Evolutionary conservation across 1,140 invertebrate genomes (phyloP).

Genomic region (Aphelinus atriplicis): DNA sequence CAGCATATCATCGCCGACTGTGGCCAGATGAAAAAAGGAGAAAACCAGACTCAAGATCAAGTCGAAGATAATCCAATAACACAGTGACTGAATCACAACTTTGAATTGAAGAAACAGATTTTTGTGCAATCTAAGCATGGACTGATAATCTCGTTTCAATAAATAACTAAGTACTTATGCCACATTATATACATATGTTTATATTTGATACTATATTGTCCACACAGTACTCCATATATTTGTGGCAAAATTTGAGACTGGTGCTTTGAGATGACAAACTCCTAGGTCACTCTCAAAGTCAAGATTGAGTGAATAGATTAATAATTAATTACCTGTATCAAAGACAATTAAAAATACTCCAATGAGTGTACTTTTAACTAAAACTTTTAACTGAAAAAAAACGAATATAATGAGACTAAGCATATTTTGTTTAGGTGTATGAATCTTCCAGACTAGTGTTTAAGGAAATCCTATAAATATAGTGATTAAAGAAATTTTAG

Average conservation of each 20-base stretch:
- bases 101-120: constrained; percentile 24
- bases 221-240: constrained; percentile 28
- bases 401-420: constrained; percentile 15
- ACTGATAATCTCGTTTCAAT: constrained; percentile 36
- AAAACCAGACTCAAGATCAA: constrained; percentile 37
- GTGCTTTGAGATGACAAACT: constrained; percentile 15
- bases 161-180: constrained; percentile 36
- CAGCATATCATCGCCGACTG: constrained; percentile 57
- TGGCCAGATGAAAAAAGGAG: constrained; percentile 59
- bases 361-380: constrained; percentile 1
- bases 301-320: constrained; percentile 13
- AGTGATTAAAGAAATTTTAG: too few relatives aligned
- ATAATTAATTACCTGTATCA: too few relatives aligned
- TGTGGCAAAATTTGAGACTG: constrained; percentile 30
- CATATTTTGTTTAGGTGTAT: constrained; percentile 16
- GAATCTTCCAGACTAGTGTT: constrained; percentile 29
- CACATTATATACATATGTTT: constrained; percentile 17
- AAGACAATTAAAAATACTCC: too few relatives aligned
- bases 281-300: constrained; percentile 11
- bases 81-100: constrained; percentile 5
- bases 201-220: constrained; percentile 32
- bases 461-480: neutral
- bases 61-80: constrained; percentile 34
- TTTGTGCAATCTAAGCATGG: constrained; percentile 20
- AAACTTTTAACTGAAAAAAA: constrained; percentile 19